Evolutionary conservation across 2,888 invertebrate genomes (phyloP), one percentile per base, ranked within the genome.

Genomic region (Drosophila multiciliata): DNA sequence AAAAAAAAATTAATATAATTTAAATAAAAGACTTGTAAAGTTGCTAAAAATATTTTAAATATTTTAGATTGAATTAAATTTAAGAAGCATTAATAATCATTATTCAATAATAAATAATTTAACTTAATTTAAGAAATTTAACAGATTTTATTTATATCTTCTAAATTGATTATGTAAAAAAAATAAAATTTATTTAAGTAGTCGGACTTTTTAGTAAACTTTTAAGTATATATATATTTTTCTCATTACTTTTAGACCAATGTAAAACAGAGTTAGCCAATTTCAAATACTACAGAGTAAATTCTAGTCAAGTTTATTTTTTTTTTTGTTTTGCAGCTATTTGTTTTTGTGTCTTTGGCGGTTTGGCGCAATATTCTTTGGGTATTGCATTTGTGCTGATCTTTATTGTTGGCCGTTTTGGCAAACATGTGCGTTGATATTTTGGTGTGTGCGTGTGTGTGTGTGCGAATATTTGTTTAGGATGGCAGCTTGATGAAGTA

Each of bases 401-500:
- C 75, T 63, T 82, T 82, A 80, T 85, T 85, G 83, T 70, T 66
- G 73, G 70, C 73, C 73, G 71, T 82, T 82, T 85, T 75, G 68
- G 65, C 75, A 72, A 86, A 80, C 70, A 73, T 80, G 79, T 74
- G 79, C 58, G 60, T 54, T 60, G 60, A 52, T 57, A 26, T 17
- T 36, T 9, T 33, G n/a, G n/a, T 45, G 29, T 52, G 17, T 54
- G 29, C 29, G 29, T 29, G 29, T 29, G 26, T 5, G 23, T 57
- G 63, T 35, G 53, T 61, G 67, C 50, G 65, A 71, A 58, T 60
- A 63, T 66, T 63, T 78, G 73, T 66, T 64, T 48, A 65, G 66
- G 73, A 66, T 73, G 68, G 67, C 71, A 73, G 76, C 83, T 81
- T 88, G 88, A 85, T 85, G 84, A 85, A 85, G 88, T 88, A 88